A percentile compares a stretch with the other conserved stretches of the same genome.
These are phyloP conservation scores for Aspiorhynchus laticeps DNA, from an alignment of 2,113 vertebrate genomes.

Conservation along the genomic window DNA sequence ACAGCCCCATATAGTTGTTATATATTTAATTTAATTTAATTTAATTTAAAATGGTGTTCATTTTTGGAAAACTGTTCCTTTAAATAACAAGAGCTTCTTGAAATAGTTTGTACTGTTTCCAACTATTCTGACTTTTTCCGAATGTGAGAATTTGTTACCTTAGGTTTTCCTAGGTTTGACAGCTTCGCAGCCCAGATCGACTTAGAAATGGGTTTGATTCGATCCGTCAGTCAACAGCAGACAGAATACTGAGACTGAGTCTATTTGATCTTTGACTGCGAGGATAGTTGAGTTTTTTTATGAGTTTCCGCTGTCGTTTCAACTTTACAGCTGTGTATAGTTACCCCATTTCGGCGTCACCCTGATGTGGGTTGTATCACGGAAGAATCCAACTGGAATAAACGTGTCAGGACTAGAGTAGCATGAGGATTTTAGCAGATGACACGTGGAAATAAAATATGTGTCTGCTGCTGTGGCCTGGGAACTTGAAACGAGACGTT, in stretches of 20 bases:
- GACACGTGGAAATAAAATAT: slow-evolving; percentile 69
- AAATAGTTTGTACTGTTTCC: neutral
- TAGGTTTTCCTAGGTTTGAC: slow-evolving; percentile 2
- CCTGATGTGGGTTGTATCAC: slow-evolving; percentile 59
- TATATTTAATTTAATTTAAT: neutral
- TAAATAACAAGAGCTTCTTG: neutral
- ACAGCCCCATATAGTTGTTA: neutral
- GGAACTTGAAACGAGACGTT: slow-evolving; percentile 48
- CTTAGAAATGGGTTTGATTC: slow-evolving; percentile 11
- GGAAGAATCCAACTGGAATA: slow-evolving; percentile 61
- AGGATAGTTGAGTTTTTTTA: slow-evolving; percentile 52
- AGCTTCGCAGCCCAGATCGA: neutral
- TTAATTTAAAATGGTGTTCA: neutral
- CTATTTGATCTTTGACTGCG: slow-evolving; percentile 59
- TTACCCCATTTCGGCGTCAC: slow-evolving; percentile 55
- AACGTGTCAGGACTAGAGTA: slow-evolving; percentile 55
- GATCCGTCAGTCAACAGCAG: slow-evolving; percentile 32
- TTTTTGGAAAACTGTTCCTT: neutral
- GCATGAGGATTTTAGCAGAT: slow-evolving; percentile 74
- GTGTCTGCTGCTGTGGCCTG: slow-evolving; percentile 61
- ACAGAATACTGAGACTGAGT: slow-evolving; percentile 35
- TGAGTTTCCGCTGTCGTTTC: slow-evolving; percentile 52
- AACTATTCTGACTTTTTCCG: neutral
- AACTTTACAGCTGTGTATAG: slow-evolving; percentile 62
- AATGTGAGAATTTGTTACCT: slow-evolving; percentile 24